phyloP scores from a whole-genome alignment of 2,888 invertebrate genomes.

The Limnephilus rhombicus region DNA sequence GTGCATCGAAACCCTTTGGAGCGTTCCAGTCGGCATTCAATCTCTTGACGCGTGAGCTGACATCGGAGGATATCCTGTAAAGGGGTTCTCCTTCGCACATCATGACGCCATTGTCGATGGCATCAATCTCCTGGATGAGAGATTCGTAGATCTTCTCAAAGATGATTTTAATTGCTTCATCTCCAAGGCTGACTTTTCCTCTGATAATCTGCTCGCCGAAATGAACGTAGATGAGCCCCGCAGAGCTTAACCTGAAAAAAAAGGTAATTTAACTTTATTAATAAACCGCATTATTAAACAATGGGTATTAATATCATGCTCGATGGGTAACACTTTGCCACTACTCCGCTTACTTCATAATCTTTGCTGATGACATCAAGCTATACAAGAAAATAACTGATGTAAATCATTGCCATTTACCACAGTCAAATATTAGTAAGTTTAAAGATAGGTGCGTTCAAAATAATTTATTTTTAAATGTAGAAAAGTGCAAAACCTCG shows the following conservation, averaged over 20 bases:
- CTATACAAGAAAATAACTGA: no score
- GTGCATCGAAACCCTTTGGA: conserved; percentile 76
- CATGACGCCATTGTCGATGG: conserved; percentile 97
- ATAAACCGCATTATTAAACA: no score
- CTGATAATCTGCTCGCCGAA: conserved; percentile 90
- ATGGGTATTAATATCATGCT: background rate
- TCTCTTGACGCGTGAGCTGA: conserved; percentile 85
- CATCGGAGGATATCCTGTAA: conserved; percentile 88
- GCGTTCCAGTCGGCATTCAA: conserved; percentile 93
- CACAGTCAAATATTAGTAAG: no score
- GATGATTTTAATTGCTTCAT: conserved; percentile 77
- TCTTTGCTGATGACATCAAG: no score
- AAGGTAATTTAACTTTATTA: conserved; percentile 1
- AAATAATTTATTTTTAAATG: no score
- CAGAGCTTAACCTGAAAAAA: conserved; percentile 90
- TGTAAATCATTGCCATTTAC: no score
- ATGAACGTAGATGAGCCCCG: conserved; percentile 94
- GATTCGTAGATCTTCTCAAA: conserved; percentile 88
- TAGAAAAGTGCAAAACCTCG: no score
- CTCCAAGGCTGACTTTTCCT: conserved; percentile 75
- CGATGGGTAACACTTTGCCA: no score
- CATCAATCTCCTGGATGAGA: conserved; percentile 96
- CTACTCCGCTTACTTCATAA: no score
- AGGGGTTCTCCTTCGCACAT: conserved; percentile 85
- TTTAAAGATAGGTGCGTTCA: no score